Conservation (phyloP, 2,888 invertebrate species). For the Odiellus spinosus region DNA sequence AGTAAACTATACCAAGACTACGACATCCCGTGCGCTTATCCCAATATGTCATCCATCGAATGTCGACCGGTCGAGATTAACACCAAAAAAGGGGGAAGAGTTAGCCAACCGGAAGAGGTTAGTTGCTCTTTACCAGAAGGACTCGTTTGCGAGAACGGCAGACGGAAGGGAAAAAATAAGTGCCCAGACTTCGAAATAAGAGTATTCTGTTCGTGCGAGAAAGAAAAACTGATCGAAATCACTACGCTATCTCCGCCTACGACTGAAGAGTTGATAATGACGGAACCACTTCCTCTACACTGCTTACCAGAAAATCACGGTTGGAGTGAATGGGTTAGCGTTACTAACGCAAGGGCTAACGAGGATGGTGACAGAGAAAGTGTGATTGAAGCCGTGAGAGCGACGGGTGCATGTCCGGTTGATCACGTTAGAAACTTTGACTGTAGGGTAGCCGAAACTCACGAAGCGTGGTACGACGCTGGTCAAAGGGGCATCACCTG, state of each 20-base stretch:
- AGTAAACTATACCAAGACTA: background rate
- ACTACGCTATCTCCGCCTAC: background rate
- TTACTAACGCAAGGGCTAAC: conserved; percentile 10
- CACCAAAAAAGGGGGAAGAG: background rate
- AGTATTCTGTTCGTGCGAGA: conserved; percentile 18
- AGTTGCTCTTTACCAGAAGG: conserved; percentile 9
- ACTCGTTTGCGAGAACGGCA: conserved; percentile 5
- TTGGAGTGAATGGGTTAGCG: conserved; percentile 15
- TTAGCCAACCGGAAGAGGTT: background rate
- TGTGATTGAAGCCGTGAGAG: conserved; percentile 17
- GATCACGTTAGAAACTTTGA: conserved; percentile 22
- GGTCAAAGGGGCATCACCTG: conserved; percentile 25
- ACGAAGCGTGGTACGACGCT: conserved; percentile 19
- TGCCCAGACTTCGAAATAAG: conserved; percentile 24
- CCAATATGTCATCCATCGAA: background rate
- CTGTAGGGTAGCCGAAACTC: conserved; percentile 22
- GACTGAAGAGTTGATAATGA: background rate
- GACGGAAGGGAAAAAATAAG: background rate
- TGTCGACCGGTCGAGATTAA: background rate
- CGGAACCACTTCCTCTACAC: background rate
- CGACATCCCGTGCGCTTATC: background rate
- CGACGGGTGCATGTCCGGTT: conserved; percentile 16
- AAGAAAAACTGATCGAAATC: background rate
- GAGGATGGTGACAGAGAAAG: conserved; percentile 14
- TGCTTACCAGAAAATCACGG: background rate